These are phyloP conservation scores for Benitochromis conjunctus DNA, from an alignment of 2,113 vertebrate species.

Conservation along the genomic window DNA sequence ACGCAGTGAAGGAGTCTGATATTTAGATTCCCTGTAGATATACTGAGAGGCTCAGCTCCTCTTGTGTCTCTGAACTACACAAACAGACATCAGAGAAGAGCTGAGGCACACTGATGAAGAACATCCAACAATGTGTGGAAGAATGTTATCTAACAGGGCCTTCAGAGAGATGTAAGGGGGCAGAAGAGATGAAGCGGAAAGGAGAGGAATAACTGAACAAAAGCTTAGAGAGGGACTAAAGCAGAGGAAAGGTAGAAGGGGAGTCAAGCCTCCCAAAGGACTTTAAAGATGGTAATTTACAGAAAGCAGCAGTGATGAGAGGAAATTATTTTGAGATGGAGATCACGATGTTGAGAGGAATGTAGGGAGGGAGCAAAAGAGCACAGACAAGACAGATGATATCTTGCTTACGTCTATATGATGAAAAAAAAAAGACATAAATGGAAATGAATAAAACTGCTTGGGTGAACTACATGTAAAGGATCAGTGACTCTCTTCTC, in stretches of 20 bases:
- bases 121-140: slow-evolving; percentile 38
- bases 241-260: background rate
- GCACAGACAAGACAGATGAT: background rate
- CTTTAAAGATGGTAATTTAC: slow-evolving; percentile 43
- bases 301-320: slow-evolving; percentile 9
- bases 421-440: background rate
- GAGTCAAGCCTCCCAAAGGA: slow-evolving; percentile 13
- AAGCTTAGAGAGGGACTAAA: slow-evolving; percentile 6
- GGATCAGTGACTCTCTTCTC: background rate
- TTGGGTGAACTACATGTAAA: background rate
- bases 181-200: background rate
- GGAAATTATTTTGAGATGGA: slow-evolving; percentile 26
- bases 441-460: background rate
- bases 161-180: slow-evolving; percentile 34
- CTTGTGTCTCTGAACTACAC: slow-evolving; percentile 40
- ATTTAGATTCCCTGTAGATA: slow-evolving; percentile 65
- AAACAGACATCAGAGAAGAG: slow-evolving; percentile 54
- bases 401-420: background rate
- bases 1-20: slow-evolving; percentile 51
- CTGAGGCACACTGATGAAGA: slow-evolving; percentile 37
- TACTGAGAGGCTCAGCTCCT: slow-evolving; percentile 22
- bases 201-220: slow-evolving; percentile 17
- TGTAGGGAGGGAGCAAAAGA: background rate
- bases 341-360: background rate
- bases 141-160: slow-evolving; percentile 44